Base-by-base conservation (phyloP, 2,113 vertebrate species). In the Tupaia chinensis region DNA sequence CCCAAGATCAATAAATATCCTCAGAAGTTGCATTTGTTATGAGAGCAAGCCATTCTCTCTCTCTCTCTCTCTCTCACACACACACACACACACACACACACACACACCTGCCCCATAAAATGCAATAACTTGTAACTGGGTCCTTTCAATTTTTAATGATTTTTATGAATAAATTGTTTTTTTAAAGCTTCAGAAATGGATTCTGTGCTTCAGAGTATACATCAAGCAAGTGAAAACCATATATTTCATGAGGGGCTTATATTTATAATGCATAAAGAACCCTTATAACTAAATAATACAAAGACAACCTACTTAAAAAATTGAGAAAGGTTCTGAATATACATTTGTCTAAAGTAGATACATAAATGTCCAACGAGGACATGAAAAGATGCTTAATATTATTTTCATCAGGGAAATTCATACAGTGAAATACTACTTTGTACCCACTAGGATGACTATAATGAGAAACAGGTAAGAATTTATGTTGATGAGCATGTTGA, bases 171-270 rank as follows among this genome's bases (percentile, higher is more conserved):
- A 95, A 93, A 65, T 76, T 76, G 2, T 69, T 63, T 68, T 93
- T 97, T n/a, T 61, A 94, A n/a, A 77, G 3, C 34, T 95, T 93
- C n/a, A 87, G 73, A 94, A 91, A 72, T 66, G 72, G 74, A 86
- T 82, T 95, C 34, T 90, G 27, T 70, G 70, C 19, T 96, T 96
- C 73, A 92, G 3, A 81, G 65, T 10, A 83, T 29, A 89, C 17
- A 65, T 91, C 69, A 95, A 89, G 69, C 87, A 96, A 74, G 9
- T 82, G 14, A 63, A 90, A 88, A 77, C 22, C 9, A 17, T 56
- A n/a, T 29, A 23, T 87, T 7, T 60, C 16, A 54, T 77, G 61
- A 54, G 15, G 79, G 32, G 53, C 53, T 92, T 92, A 9, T 34
- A 68, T 92, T 32, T 85, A 77, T 16, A 92, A 69, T 27, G n/a